phyloP scores from a whole-genome alignment of 2,888 invertebrate genomes.

The Gymnoscelis rufifasciata region DNA sequence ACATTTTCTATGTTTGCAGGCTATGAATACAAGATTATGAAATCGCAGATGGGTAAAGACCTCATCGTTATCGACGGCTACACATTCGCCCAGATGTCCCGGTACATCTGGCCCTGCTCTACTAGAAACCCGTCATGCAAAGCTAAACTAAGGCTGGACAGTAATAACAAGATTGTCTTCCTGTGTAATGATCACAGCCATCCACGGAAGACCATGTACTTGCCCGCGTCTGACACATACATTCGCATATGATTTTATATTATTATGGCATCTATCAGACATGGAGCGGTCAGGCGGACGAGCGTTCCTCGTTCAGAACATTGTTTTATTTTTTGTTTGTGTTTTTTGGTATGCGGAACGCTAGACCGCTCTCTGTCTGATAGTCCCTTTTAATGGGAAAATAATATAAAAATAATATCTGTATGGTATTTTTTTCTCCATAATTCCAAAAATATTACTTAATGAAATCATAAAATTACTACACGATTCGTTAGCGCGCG shows the following conservation, averaged over 20 bases:
- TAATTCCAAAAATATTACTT: too few relatives aligned
- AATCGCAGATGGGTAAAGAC: constrained; percentile 12
- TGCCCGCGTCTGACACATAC: neutral
- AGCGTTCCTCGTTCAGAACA: too few relatives aligned
- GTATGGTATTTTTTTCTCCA: too few relatives aligned
- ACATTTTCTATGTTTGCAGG: neutral
- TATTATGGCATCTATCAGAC: too few relatives aligned
- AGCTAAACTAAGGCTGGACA: constrained; percentile 7
- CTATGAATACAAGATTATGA: constrained; percentile 3
- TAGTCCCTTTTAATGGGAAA: too few relatives aligned
- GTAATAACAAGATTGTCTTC: neutral
- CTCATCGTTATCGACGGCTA: constrained; percentile 14
- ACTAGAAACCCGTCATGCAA: constrained; percentile 4
- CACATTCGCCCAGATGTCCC: constrained; percentile 6
- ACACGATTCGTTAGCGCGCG: too few relatives aligned
- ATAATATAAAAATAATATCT: too few relatives aligned
- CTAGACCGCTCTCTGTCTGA: too few relatives aligned
- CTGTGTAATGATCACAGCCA: constrained; percentile 6
- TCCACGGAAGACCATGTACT: neutral
- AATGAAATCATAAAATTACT: too few relatives aligned
- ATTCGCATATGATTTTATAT: neutral
- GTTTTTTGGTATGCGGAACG: too few relatives aligned
- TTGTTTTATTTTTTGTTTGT: too few relatives aligned
- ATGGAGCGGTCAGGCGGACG: too few relatives aligned
- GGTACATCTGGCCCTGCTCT: constrained; percentile 12